Evolutionary conservation across 2,797 vertebrate genomes (phyloP).

Genomic region (Dipus sagitta): DNA sequence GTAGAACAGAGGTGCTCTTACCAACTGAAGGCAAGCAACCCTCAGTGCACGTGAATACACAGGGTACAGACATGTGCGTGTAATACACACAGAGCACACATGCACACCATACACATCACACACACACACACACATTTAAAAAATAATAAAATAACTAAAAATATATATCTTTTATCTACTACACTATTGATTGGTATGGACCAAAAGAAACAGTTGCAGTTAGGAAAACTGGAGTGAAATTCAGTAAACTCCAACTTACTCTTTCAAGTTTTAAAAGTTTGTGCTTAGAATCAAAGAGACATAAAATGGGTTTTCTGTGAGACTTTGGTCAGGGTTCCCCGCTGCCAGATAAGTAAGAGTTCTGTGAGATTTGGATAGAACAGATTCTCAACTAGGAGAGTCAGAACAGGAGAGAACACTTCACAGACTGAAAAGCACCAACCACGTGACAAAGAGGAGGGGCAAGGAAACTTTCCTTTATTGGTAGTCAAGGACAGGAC

Average conservation of each 20-base stretch:
- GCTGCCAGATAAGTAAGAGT: no score
- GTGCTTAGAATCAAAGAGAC: not conserved
- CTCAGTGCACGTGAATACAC: no score
- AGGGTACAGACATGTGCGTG: no score
- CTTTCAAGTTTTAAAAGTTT: not conserved
- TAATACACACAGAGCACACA: no score
- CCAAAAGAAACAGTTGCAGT: conserved; percentile 19
- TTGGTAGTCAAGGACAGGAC: no score
- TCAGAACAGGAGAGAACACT: not conserved
- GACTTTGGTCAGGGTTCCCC: not conserved
- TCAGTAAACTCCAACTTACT: conserved; percentile 31
- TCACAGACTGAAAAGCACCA: conserved; percentile 35
- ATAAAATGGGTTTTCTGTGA: not conserved
- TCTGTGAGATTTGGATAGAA: not conserved
- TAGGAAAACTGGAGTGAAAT: conserved; percentile 10
- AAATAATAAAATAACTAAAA: no score
- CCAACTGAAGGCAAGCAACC: no score
- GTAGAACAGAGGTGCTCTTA: no score
- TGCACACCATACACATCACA: no score
- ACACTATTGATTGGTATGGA: not conserved
- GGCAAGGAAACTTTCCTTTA: not conserved
- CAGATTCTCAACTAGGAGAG: conserved; percentile 42
- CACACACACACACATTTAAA: no score
- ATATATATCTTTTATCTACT: not conserved
- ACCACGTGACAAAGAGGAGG: not conserved